Base-by-base conservation (phyloP, 2,888 invertebrate genomes). In the Amitus sp. region DNA sequence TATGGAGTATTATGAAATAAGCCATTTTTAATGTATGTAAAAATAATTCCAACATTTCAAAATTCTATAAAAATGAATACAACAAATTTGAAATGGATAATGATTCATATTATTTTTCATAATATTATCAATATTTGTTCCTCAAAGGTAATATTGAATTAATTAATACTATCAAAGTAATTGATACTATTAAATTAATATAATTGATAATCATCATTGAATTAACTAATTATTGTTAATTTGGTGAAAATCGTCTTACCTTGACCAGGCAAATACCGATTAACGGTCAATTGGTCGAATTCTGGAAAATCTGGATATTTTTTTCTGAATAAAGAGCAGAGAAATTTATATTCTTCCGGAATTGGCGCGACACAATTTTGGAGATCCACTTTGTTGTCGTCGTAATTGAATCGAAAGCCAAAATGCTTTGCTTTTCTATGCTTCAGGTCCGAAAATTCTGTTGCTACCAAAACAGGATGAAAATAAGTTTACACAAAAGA, bases 361-460 rank as follows among this genome's bases (percentile, higher is more conserved):
- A 97, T 90, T 34, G 89, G 85, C 0, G 82, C 69, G 23, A 93
- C 82, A 0, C 94, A 94, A 47, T 85, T 81, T 50, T 86, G 80
- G 50, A 88, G 84, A 80, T 96, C 91, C 0, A 96, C 92, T 82
- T 92, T 91, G 83, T 97, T 97, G 18, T 86, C 89, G 45, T 89
- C 91, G 82, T 98, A 98, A 62, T 90, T 84, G 80, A 98, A 98
- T 78, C 95, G 94, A 82, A 89, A 97, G 0, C 97, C 97, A 83
- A 88, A 97, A 83, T 97, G 97, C 77, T 88, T 90, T 0, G 96
- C 97, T 83, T 87, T 87, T 30, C 97, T 85, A 76, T 96, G 90
- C 78, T 95, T 96, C 66, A 95, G 82, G 33, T 76, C 75, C 1
- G 77, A 76, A 2, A 69, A 68, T 30, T 52, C 60, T 42, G 63